Conservation (phyloP, 2,888 invertebrate genomes). For the Drosophila cracens region DNA sequence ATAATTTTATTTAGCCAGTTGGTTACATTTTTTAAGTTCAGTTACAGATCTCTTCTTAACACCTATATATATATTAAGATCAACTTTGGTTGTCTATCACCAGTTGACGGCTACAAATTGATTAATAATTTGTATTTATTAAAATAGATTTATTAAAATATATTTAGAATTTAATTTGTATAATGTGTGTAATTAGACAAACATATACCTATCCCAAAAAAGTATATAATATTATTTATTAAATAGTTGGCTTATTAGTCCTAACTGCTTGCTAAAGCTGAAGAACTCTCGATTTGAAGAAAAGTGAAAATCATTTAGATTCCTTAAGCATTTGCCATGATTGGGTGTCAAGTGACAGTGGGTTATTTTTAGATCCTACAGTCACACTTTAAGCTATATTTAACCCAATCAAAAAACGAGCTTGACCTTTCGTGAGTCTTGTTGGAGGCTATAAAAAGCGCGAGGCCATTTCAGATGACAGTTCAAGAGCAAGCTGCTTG, state of each 20-base stretch:
- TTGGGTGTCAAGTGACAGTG: conserved; percentile 12
- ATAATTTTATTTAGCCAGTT: not conserved
- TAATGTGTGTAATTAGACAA: not conserved
- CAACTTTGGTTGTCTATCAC: not conserved
- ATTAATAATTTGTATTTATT: not conserved
- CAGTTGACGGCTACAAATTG: not conserved
- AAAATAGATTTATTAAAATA: not conserved
- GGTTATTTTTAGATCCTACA: conserved; percentile 51
- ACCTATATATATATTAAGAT: not conserved
- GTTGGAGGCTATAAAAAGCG: conserved; percentile 47
- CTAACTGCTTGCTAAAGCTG: not conserved
- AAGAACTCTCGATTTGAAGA: not conserved
- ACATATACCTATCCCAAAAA: not conserved
- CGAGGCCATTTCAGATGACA: conserved; percentile 10
- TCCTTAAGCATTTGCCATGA: conserved; percentile 14
- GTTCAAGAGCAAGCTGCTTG: conserved; percentile 48
- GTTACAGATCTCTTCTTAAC: not conserved
- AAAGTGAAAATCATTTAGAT: conserved; percentile 4
- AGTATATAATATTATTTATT: not conserved
- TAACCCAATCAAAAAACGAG: conserved; percentile 44
- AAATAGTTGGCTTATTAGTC: not conserved
- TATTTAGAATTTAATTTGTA: not conserved
- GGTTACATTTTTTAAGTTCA: not conserved
- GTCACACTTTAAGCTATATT: conserved; percentile 52
- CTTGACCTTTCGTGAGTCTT: conserved; percentile 14